These are phyloP conservation scores for Seriola rivoliana DNA, from an alignment of 2,113 vertebrate genomes.

Conservation along the genomic window DNA sequence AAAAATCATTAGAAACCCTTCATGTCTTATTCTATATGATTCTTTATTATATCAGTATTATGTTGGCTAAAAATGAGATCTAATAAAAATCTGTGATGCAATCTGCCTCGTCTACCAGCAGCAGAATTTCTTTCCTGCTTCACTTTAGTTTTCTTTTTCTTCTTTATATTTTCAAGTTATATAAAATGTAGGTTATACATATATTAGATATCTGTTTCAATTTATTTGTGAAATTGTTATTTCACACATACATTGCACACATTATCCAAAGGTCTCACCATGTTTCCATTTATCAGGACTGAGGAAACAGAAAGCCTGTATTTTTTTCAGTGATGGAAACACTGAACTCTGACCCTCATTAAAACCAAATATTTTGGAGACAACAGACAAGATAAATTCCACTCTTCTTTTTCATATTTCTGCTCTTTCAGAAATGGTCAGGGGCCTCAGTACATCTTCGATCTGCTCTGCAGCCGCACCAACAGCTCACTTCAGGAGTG, in stretches of 20 bases:
- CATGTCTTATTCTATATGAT: not conserved
- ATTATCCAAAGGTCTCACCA: not conserved
- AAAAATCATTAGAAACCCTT: not conserved
- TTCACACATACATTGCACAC: not conserved
- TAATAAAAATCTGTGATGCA: no score
- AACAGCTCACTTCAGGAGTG: not conserved
- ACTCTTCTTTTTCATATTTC: not conserved
- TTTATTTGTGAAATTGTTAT: not conserved
- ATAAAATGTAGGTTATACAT: not conserved
- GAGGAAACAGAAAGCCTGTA: conserved; percentile 9
- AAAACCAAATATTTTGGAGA: conserved; percentile 37
- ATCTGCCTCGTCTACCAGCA: no score
- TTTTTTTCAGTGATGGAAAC: conserved; percentile 42
- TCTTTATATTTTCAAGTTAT: no score
- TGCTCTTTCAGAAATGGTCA: conserved; percentile 6
- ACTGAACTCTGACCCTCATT: conserved; percentile 55
- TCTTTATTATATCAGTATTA: not conserved
- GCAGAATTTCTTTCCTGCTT: not conserved
- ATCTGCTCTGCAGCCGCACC: not conserved
- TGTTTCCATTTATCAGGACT: not conserved
- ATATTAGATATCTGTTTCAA: not conserved
- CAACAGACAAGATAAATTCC: conserved; percentile 47
- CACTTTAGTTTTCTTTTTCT: no score
- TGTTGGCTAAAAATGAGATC: no score
- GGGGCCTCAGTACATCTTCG: conserved; percentile 12